Evolutionary conservation across 1,140 invertebrate species (phyloP).

Genomic region (Brachionus calyciflorus): DNA sequence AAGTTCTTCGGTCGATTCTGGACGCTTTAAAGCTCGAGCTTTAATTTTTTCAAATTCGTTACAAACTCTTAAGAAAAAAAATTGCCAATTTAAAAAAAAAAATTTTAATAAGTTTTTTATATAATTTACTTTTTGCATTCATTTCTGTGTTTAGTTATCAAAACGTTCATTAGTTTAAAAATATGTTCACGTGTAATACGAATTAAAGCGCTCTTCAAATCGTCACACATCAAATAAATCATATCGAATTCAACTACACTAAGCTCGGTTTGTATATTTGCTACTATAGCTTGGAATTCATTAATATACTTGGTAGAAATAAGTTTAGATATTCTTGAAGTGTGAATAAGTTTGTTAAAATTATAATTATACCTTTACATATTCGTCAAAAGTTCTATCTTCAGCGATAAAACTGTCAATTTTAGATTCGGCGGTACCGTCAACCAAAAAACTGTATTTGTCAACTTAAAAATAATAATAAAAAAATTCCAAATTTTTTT

Average conservation of each 20-base stretch:
- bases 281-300: slow-evolving; percentile 55
- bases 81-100: neutral
- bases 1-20: slow-evolving; percentile 79
- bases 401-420: slow-evolving; percentile 58
- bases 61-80: slow-evolving; percentile 65
- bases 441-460: slow-evolving; percentile 59
- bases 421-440: slow-evolving; percentile 56
- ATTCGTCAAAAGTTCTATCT: slow-evolving; percentile 59
- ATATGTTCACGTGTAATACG: slow-evolving; percentile 24
- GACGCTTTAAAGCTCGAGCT: slow-evolving; percentile 74
- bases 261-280: slow-evolving; percentile 57
- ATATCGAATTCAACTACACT: slow-evolving; percentile 58
- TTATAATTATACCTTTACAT: slow-evolving; percentile 54
- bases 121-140: slow-evolving; percentile 26
- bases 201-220: slow-evolving; percentile 35
- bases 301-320: slow-evolving; percentile 56
- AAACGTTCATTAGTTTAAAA: neutral
- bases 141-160: slow-evolving; percentile 22
- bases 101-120: neutral
- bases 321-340: neutral
- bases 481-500: neutral
- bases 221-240: slow-evolving; percentile 25
- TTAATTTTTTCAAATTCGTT: slow-evolving; percentile 81
- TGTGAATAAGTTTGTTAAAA: too few species aligned
- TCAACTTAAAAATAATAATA: slow-evolving; percentile 52